Base-by-base conservation (phyloP, 2,888 invertebrate species). In the Conops quadrifasciatus region DNA sequence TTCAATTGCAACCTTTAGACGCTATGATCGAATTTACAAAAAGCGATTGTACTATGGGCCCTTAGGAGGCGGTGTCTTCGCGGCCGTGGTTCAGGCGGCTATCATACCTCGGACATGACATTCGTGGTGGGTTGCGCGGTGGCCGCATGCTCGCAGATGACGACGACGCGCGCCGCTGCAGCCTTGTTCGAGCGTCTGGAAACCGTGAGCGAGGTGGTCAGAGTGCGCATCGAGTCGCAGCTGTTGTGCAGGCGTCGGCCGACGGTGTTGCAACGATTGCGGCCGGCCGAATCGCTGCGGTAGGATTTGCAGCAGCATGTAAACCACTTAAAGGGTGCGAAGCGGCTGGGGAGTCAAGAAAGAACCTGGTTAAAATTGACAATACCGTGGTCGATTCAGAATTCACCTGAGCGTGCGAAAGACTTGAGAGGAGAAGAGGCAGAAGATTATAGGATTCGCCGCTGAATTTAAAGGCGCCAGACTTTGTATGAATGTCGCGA, bases 401-500 rank as follows among this genome's bases (percentile, higher is more conserved):
- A 78, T 81, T 89, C 87, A 95, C 96, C 94, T 92, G 76, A 96
- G 87, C 74, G 93, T 92, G 73, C 93, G 87, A 85, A 95, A 95
- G 79, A 96, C 92, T 77, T 94, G 91, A 64, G 94, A 95, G 43
- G 96, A 96, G 87, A 96, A 97, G 79, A 97, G 90, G 81, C 95
- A 96, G 87, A 96, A 97, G 78, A 97, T 97, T 80, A 96, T 90
- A 0, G 97, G 97, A 87, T 97, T 97, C 67, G 96, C 96, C 0
- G 96, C 96, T 0, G 95, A 95, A 88, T 97, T 97, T 72, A 97
- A 88, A 0, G 96, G 95, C 0, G 96, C 94, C 75, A 97, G 87
- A 84, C 95, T 96, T 83, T 96, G 96, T 76, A 97, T 93, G 80
- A 97, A 94, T 1, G 95, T 94, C 11, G 95, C 93, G 58, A 96